A percentile compares a stretch with the other conserved stretches of the same genome.
These are phyloP conservation scores for Dermatophagoides farinae DNA, from an alignment of 1,140 invertebrate genomes.

Conservation along the genomic window DNA sequence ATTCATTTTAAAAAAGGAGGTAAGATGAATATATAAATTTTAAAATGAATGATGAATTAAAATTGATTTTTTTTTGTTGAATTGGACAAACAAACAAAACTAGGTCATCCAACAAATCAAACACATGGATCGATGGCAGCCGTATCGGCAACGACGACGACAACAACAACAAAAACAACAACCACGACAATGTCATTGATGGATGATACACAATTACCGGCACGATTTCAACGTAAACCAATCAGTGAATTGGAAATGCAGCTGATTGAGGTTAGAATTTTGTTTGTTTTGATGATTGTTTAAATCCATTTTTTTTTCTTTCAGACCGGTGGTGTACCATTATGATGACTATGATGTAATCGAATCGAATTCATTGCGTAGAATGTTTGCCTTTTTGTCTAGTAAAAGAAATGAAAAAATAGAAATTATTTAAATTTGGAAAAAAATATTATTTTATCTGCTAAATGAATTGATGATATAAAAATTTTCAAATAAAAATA, in stretches of 20 bases:
- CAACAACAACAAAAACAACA: not conserved
- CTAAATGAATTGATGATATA: not conserved
- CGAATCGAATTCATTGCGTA: not conserved
- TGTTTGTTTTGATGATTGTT: not conserved
- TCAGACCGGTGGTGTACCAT: constrained; percentile 1
- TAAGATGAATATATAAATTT: not conserved
- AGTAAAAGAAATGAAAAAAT: not conserved
- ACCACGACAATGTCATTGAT: not conserved
- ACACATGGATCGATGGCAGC: not conserved
- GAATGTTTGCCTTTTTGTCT: not conserved
- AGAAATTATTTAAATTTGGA: not conserved
- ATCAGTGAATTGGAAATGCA: constrained; percentile 15
- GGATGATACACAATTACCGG: constrained; percentile 15
- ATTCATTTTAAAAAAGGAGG: constrained; percentile 18
- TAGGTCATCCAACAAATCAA: not conserved
- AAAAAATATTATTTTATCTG: not conserved
- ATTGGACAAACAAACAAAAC: not conserved
- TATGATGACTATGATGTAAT: constrained; percentile 1
- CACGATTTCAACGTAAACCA: constrained; percentile 15
- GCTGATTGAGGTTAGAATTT: constrained; percentile 17
- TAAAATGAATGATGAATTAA: not conserved
- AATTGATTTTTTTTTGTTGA: not conserved
- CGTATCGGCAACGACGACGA: no score
- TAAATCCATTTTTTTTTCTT: not conserved
- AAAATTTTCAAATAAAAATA: not conserved